These are phyloP conservation scores for Platichthys flesus DNA, from an alignment of 2,113 vertebrate genomes.

Conservation along the genomic window DNA sequence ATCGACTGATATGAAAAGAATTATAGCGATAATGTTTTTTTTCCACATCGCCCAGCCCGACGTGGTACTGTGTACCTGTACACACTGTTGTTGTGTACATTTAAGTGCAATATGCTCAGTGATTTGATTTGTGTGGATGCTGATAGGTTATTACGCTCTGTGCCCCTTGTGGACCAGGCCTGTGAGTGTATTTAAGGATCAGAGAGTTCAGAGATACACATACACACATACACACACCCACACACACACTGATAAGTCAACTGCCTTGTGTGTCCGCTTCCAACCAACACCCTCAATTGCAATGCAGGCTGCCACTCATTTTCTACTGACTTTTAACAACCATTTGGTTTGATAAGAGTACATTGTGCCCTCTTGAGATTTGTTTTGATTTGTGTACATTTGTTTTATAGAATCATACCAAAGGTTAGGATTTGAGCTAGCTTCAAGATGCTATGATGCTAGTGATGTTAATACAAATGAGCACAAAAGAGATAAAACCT, in stretches of 20 bases:
- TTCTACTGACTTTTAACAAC: slow-evolving; percentile 9
- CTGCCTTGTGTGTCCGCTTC: slow-evolving; percentile 32
- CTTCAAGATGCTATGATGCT: slow-evolving; percentile 24
- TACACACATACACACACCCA: background rate
- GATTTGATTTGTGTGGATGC: slow-evolving; percentile 16
- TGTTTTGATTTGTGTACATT: slow-evolving; percentile 17
- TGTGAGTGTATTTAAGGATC: too few species aligned
- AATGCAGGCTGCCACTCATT: slow-evolving; percentile 25
- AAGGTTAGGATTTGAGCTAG: slow-evolving; percentile 35
- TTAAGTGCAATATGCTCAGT: slow-evolving; percentile 71
- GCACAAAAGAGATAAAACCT: slow-evolving; percentile 6
- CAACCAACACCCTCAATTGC: slow-evolving; percentile 22
- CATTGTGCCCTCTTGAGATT: slow-evolving; percentile 25
- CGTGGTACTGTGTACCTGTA: slow-evolving; percentile 15
- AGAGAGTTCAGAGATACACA: background rate
- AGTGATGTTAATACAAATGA: background rate
- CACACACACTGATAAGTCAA: background rate
- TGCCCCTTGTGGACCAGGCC: background rate
- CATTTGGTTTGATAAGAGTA: slow-evolving; percentile 27
- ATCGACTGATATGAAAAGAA: too few species aligned
- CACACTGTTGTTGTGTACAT: slow-evolving; percentile 32
- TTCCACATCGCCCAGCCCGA: too few species aligned
- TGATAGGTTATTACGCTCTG: slow-evolving; percentile 12
- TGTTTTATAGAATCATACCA: slow-evolving; percentile 50
- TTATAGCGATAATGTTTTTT: too few species aligned